A percentile compares a stretch with the other conserved stretches of the same genome.
phyloP scores from a whole-genome alignment of 2,797 vertebrate species.

The Tenualosa ilisha region DNA sequence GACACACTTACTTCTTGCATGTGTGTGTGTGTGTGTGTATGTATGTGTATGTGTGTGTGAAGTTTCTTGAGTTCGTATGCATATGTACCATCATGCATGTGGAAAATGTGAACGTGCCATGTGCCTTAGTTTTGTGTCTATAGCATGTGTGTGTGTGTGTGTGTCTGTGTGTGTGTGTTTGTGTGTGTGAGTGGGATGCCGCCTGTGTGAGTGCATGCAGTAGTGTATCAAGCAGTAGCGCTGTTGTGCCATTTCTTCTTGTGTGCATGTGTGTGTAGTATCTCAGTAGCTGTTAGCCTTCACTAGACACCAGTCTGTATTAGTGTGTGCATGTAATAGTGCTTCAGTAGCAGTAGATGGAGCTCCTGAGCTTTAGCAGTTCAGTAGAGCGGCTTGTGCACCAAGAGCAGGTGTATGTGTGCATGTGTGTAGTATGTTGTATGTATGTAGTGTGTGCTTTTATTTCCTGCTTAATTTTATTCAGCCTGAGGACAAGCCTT shows the following conservation, averaged over 20 bases:
- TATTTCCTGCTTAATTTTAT: not conserved
- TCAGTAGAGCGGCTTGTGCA: not conserved
- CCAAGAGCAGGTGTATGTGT: not conserved
- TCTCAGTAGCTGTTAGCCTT: not conserved
- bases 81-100: not conserved
- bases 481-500: not conserved
- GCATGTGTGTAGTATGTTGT: not conserved
- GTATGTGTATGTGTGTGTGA: too few relatives aligned
- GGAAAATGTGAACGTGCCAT: not conserved
- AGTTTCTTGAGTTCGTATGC: not conserved
- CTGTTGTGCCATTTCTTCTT: not conserved
- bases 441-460: not conserved
- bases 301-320: not conserved
- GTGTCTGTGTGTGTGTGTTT: not conserved
- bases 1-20: conserved; percentile 46
- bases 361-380: conserved; percentile 36
- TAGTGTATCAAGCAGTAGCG: not conserved
- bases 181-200: not conserved
- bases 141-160: not conserved
- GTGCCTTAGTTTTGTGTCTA: not conserved
- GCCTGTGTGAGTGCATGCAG: not conserved
- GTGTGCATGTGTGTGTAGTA: not conserved
- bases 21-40: not conserved
- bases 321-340: conserved; percentile 17
- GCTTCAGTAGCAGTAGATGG: conserved; percentile 48